Percentiles rank a stretch among this genome's conserved stretches.
Evolutionary conservation across 2,113 vertebrate species (phyloP).

Genomic region (Phyllostomus discolor): DNA sequence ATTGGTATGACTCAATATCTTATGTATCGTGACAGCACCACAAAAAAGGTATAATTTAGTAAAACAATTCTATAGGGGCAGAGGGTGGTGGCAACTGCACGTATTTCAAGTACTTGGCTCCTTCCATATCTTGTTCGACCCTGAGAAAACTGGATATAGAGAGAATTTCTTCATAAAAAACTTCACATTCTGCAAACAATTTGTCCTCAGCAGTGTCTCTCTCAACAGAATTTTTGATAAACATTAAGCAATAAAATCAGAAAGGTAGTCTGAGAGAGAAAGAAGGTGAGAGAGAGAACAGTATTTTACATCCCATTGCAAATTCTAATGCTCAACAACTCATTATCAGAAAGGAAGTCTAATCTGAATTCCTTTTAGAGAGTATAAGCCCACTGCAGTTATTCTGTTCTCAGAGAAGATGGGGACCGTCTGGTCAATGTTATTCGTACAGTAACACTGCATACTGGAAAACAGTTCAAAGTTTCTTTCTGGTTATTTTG

Average conservation of each 20-base stretch:
- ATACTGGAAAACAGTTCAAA: not conserved
- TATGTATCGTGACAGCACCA: not conserved
- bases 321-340: not conserved
- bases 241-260: not conserved
- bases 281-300: not conserved
- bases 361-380: not conserved
- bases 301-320: not conserved
- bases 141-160: not conserved
- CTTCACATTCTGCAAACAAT: not conserved
- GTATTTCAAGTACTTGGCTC: not conserved
- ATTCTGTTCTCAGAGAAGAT: not conserved
- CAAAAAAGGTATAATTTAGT: not conserved
- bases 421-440: not conserved
- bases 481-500: not conserved
- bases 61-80: not conserved
- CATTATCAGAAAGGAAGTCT: not conserved
- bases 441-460: not conserved
- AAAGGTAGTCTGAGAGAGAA: not conserved
- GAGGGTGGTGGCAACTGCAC: not conserved
- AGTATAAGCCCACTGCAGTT: not conserved
- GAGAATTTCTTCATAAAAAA: not conserved
- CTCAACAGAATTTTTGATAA: not conserved
- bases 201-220: not conserved
- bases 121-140: not conserved
- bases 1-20: not conserved